Percentiles rank a stretch among this genome's conserved stretches.
These are phyloP conservation scores for Sparus aurata DNA, from an alignment of 2,797 vertebrate species.

Conservation along the genomic window DNA sequence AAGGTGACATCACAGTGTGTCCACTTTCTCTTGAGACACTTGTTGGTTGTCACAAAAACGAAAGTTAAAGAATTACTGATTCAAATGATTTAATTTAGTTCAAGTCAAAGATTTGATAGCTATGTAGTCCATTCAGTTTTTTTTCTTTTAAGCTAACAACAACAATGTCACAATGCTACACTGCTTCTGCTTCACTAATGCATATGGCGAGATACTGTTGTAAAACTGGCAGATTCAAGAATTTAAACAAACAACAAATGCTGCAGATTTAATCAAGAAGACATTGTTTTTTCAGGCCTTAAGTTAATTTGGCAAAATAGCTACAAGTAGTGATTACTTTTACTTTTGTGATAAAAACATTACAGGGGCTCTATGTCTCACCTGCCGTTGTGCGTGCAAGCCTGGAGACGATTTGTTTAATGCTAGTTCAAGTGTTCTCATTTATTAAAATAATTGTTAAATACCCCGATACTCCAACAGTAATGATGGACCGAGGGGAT, in stretches of 20 bases:
- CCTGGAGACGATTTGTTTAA: too few species aligned
- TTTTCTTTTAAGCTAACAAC: background rate
- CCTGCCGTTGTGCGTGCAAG: too few species aligned
- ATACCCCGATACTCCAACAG: too few species aligned
- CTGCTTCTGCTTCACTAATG: background rate
- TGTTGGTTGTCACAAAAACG: background rate
- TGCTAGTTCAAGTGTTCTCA: too few species aligned
- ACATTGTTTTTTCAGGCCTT: background rate
- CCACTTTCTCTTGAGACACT: background rate
- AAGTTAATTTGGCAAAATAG: background rate
- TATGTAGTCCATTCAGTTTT: background rate
- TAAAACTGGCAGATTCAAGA: background rate
- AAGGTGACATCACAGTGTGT: background rate
- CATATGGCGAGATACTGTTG: background rate
- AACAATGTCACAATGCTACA: background rate
- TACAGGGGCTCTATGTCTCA: too few species aligned
- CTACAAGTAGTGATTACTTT: background rate
- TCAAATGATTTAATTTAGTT: background rate
- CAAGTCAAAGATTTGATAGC: background rate
- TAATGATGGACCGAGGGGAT: too few species aligned
- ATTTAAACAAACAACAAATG: background rate
- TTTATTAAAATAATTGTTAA: too few species aligned
- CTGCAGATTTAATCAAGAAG: background rate
- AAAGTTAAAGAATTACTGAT: background rate
- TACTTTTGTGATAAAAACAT: background rate